Evolutionary conservation across 2,113 vertebrate genomes (phyloP).

Genomic region (Gobius niger): DNA sequence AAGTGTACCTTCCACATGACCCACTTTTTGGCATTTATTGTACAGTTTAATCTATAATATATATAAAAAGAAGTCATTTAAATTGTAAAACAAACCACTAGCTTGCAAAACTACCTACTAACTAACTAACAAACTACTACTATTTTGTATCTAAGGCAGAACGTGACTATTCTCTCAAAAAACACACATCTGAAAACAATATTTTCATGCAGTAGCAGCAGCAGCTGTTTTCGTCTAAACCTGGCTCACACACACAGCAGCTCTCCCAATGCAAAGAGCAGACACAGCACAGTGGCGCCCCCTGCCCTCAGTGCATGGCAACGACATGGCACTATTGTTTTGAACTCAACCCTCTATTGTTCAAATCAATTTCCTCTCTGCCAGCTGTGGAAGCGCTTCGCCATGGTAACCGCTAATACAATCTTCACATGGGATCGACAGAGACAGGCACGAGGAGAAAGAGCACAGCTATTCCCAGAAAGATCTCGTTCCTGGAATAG

Average conservation of each 20-base stretch:
- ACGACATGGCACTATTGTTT: constrained; percentile 46
- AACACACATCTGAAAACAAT: too few species aligned
- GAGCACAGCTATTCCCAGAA: constrained; percentile 6
- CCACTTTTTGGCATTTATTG: background rate
- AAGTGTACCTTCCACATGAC: background rate
- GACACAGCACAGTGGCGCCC: constrained; percentile 56
- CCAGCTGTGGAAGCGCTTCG: constrained; percentile 63
- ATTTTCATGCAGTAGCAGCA: background rate
- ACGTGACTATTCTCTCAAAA: too few species aligned
- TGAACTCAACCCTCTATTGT: constrained; percentile 38
- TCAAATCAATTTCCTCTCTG: constrained; percentile 63
- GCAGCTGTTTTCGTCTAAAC: background rate
- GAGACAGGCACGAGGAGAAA: constrained; percentile 49
- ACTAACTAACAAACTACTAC: too few species aligned
- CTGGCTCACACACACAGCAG: background rate
- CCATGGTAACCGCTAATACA: constrained; percentile 73
- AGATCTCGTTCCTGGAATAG: background rate
- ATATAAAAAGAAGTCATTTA: background rate
- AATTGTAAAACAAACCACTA: too few species aligned
- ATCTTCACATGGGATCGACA: constrained; percentile 51
- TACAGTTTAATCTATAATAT: background rate
- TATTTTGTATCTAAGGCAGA: too few species aligned
- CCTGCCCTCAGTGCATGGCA: constrained; percentile 60
- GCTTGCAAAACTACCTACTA: too few species aligned
- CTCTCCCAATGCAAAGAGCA: background rate